Percentiles rank a stretch among this genome's conserved stretches.
phyloP scores from a whole-genome alignment of 2,888 invertebrate genomes.

The Diarsia mendica region DNA sequence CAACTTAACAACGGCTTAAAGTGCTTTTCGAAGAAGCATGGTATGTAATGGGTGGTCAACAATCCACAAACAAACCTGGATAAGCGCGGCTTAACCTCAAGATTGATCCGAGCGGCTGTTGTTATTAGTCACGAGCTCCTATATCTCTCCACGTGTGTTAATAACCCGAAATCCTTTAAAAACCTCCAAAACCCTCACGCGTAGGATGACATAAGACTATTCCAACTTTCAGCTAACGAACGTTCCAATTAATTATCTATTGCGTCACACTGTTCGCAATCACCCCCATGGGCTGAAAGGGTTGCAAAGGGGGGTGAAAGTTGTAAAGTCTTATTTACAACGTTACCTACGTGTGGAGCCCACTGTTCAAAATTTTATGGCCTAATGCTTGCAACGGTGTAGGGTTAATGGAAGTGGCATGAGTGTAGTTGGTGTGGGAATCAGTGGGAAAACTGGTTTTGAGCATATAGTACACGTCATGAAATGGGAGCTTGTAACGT shows the following conservation, averaged over 20 bases:
- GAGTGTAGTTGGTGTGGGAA: slow-evolving; percentile 25
- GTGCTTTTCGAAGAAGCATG: too few species aligned
- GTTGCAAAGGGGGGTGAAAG: slow-evolving; percentile 59
- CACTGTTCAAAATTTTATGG: slow-evolving; percentile 78
- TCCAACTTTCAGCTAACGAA: slow-evolving; percentile 42
- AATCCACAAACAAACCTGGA: too few species aligned
- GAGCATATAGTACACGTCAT: too few species aligned
- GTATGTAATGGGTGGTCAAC: too few species aligned
- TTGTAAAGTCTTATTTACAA: slow-evolving; percentile 80
- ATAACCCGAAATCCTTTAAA: too few species aligned
- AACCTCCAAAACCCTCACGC: not conserved
- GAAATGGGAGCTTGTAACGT: too few species aligned
- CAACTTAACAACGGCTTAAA: too few species aligned
- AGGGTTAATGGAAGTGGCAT: slow-evolving; percentile 59
- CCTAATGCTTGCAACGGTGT: slow-evolving; percentile 50
- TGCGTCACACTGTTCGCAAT: slow-evolving; percentile 59
- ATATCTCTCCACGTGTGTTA: too few species aligned
- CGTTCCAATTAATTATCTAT: slow-evolving; percentile 67
- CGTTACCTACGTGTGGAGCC: slow-evolving; percentile 67
- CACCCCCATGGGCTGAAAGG: slow-evolving; percentile 57
- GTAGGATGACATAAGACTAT: slow-evolving; percentile 32
- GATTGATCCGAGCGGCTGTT: too few species aligned
- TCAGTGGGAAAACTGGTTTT: too few species aligned
- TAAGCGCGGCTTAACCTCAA: too few species aligned
- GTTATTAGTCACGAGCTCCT: too few species aligned